Evolutionary conservation across 1,140 invertebrate genomes (phyloP), one percentile per base, ranked within the genome.

Genomic region (Nebria ingens): DNA sequence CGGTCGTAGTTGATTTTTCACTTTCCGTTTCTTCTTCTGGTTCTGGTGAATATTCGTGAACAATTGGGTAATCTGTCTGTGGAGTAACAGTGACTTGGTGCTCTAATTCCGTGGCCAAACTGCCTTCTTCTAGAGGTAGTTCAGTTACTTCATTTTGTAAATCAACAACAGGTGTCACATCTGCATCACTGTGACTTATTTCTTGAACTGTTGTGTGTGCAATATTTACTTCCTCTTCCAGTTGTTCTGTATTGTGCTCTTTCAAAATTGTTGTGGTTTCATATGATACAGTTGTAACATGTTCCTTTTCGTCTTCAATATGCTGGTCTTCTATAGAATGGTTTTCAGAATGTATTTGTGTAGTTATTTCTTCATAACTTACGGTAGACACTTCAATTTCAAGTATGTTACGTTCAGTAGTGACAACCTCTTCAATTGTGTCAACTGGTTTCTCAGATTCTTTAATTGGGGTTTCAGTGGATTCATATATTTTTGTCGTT

Each of bases 391-490:
- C 42, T 49, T 13, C 19, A 6, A 17, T n/a, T 6, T 6, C 19
- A 49, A 12, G 57, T 60, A 49, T 58, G 58, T 40, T 58, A 57
- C 23, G 56, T 61, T 58, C 12, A 56, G 34, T 19, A 11, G 52
- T 55, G 22, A 51, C 9, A 9, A 45, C 45, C 42, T 25, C 45
- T 55, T 53, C 19, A 57, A 54, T 15, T 50, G 55, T 51, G 21
- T 58, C 45, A 12, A 55, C 23, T 54, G 56, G 40, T 51, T 3
- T 6, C 54, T 57, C n/a, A 20, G n/a, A n/a, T 50, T 25, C 20
- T 52, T 2, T 40, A 2, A 29, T 11, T 38, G 15, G 12, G 20
- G 19, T 21, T 25, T 21, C 21, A 25, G 4, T 51, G 11, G 50
- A 3, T 34, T 53, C 17, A 29, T 53, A 25, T 34, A 34, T 3